Percentiles rank a stretch among this genome's conserved stretches.
Conservation (phyloP, 2,797 vertebrate species). For the Natrix natrix region DNA sequence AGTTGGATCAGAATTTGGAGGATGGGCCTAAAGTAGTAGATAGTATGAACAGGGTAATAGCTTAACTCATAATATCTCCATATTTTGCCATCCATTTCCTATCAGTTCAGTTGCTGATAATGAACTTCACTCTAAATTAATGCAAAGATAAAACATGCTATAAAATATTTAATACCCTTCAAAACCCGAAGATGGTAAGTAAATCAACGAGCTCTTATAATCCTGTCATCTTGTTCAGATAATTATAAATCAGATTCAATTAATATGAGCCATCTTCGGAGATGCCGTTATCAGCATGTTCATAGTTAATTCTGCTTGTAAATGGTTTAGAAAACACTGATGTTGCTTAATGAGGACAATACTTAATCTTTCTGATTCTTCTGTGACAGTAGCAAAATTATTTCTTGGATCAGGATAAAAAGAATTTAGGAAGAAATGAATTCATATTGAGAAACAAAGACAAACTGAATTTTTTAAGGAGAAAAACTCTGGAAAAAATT, state of each 20-base stretch:
- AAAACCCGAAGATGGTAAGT: not conserved
- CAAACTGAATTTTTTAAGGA: accelerated
- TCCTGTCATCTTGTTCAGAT: not conserved
- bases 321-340: constrained; percentile 44
- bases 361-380: constrained; percentile 23
- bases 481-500: not conserved
- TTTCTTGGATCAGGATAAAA: not conserved
- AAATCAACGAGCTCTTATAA: not conserved
- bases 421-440: not conserved
- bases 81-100: not conserved
- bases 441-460: not conserved
- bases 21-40: not conserved
- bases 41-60: not conserved
- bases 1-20: not conserved
- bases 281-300: constrained; percentile 48
- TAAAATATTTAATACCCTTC: not conserved
- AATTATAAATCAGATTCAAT: not conserved
- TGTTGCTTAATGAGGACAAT: constrained; percentile 44
- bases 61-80: not conserved
- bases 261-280: constrained; percentile 7
- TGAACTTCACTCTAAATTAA: not conserved
- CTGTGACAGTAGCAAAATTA: not conserved
- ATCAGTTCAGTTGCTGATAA: not conserved
- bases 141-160: not conserved
- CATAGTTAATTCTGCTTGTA: constrained; percentile 50